phyloP scores from a whole-genome alignment of 64 coral and sea anemone genomes.

The Actinia tenebrosa region DNA sequence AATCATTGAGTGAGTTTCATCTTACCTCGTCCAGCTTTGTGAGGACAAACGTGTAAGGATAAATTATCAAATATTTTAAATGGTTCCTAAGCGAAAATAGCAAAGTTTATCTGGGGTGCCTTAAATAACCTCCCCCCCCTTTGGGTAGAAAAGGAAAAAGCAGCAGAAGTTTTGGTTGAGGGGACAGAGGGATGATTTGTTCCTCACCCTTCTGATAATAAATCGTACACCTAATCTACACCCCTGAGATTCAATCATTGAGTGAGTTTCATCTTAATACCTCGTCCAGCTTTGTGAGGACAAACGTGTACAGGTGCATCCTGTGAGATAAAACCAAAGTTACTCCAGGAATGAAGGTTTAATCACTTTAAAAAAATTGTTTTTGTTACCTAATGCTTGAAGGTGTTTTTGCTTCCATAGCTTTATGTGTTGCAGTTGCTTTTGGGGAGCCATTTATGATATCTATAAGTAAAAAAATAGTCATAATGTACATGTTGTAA shows the following conservation, averaged over 20 bases:
- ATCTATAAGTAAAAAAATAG: not conserved
- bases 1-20: not conserved
- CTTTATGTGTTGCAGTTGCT: conserved; percentile 31
- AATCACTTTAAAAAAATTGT: not conserved
- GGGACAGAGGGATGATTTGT: too few relatives aligned
- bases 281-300: conserved; percentile 32
- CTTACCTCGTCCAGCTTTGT: conserved; percentile 22
- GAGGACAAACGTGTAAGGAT: conserved; percentile 35
- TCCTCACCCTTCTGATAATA: too few relatives aligned
- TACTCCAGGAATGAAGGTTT: not conserved
- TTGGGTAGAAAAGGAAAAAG: too few relatives aligned
- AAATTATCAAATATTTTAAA: not conserved
- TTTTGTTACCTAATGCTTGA: not conserved
- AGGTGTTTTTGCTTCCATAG: conserved; percentile 15
- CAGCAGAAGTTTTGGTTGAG: too few relatives aligned
- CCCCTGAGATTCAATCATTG: not conserved
- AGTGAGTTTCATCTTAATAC: not conserved
- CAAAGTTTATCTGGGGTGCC: too few relatives aligned
- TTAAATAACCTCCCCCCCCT: too few relatives aligned
- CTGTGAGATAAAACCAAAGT: not conserved
- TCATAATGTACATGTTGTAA: too few relatives aligned
- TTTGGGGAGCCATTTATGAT: conserved; percentile 23
- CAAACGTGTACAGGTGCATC: conserved; percentile 20
- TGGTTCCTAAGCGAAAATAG: not conserved
- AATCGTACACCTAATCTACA: too few relatives aligned